phyloP scores from a whole-genome alignment of 2,888 invertebrate genomes.

The Drosophila tripunctata region DNA sequence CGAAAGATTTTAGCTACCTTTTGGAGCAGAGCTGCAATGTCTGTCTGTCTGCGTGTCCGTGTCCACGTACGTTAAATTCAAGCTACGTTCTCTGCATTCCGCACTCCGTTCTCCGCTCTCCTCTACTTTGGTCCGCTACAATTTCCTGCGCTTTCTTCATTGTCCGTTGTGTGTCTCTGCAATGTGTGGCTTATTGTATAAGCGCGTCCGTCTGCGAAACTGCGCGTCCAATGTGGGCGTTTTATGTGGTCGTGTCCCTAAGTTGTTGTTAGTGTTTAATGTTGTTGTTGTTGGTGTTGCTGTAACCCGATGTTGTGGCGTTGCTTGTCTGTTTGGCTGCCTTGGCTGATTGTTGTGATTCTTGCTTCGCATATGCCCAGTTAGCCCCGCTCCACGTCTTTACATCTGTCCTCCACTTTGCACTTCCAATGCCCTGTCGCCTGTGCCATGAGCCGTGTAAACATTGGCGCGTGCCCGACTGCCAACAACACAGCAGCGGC shows the following conservation, averaged over 20 bases:
- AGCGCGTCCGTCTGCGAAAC: slow-evolving; percentile 52
- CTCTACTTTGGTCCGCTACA: no score
- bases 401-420: slow-evolving; percentile 1
- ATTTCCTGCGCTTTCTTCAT: slow-evolving; percentile 1
- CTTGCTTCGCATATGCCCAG: slow-evolving; percentile 70
- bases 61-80: slow-evolving; percentile 16
- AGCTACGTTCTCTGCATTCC: background rate
- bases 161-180: slow-evolving; percentile 56
- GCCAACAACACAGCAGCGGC: slow-evolving; percentile 48
- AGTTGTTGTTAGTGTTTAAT: slow-evolving; percentile 40
- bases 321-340: slow-evolving; percentile 58
- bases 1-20: slow-evolving; percentile 78
- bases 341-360: slow-evolving; percentile 75
- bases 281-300: slow-evolving; percentile 30
- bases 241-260: slow-evolving; percentile 61
- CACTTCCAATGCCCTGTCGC: slow-evolving; percentile 33
- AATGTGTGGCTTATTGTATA: slow-evolving; percentile 76
- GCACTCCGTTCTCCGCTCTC: slow-evolving; percentile 5
- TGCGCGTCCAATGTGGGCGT: slow-evolving; percentile 67
- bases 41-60: slow-evolving; percentile 7
- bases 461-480: slow-evolving; percentile 75
- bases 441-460: slow-evolving; percentile 76
- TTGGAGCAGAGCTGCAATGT: slow-evolving; percentile 39
- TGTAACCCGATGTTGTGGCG: slow-evolving; percentile 47
- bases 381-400: background rate